Base-by-base conservation (phyloP, 2,797 vertebrate genomes). In the Chelidonichthys spinosus region DNA sequence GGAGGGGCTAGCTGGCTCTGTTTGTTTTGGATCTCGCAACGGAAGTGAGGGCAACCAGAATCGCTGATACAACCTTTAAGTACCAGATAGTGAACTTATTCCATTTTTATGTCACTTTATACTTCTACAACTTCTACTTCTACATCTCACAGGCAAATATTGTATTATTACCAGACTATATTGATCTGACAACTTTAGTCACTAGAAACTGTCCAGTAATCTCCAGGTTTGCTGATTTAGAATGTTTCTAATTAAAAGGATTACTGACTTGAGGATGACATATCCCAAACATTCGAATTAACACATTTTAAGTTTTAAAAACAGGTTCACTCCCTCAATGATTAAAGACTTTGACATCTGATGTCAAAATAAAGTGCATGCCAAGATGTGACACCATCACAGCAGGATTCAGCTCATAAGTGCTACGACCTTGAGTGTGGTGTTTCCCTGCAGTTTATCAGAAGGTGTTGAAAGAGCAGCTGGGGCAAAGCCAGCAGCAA, bases 351-450 rank as follows among this genome's bases (percentile, higher is more conserved):
- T 18, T 55, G 32, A 65, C 59, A 9, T 14, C 35, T 65, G 63
- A 54, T 63, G 63, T 74, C 62, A 74, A 64, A 72, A 72, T 69
- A 81, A 58, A 49, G 25, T 14, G 36, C 2, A 13, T 17, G 60
- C 69, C 72, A 33, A 46, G 13, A 40, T 6, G 10, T 44, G n/a
- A 58, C 8, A 13, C 32, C 3, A 7, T 17, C 2, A 53, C 18
- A n/a, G 4, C 52, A 47, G 40, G 32, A 60, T 8, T 13, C 35
- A 18, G 77, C 54, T 53, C 2, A 8, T 63, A 36, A 59, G 44
- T 7, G 36, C 49, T 13, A 13, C 2, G 4, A 9, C 7, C 0
- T 32, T 52, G 5, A 63, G 52, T 33, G 7, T 42, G 4, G 3
- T 10, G 62, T 66, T 61, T 68, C 32, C 37, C 52, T 75, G 13